Percentiles rank a stretch among this genome's conserved stretches.
Evolutionary conservation across 1,140 invertebrate genomes (phyloP).

Genomic region (Nebria ingens): DNA sequence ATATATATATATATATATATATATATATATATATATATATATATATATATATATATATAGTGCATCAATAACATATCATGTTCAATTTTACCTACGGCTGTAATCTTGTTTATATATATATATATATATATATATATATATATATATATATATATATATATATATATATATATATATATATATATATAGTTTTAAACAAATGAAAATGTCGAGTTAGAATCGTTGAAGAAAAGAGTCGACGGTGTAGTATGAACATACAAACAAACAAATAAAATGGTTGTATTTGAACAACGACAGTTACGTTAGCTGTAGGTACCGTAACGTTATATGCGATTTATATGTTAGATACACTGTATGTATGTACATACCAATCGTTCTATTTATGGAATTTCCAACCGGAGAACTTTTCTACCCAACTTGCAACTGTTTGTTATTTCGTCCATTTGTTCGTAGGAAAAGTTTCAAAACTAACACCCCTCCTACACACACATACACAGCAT

Average conservation of each 20-base stretch:
- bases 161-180: no score
- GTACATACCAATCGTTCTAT: not conserved
- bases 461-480: no score
- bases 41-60: no score
- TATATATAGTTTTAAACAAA: not conserved
- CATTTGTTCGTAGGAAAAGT: not conserved
- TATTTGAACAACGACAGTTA: not conserved
- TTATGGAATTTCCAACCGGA: no score
- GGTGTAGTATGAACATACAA: not conserved
- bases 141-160: no score
- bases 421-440: not conserved
- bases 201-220: not conserved
- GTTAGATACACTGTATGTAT: not conserved
- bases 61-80: no score
- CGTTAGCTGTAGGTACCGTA: no score
- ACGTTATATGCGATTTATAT: not conserved
- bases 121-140: no score
- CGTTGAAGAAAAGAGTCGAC: not conserved
- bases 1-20: no score
- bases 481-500: no score
- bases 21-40: no score
- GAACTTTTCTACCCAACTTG: not conserved
- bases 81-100: no score
- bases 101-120: not conserved
- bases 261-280: not conserved